Percentiles rank a stretch among this genome's conserved stretches.
phyloP scores from a whole-genome alignment of 1,140 invertebrate species.

The Drosophila obscura region DNA sequence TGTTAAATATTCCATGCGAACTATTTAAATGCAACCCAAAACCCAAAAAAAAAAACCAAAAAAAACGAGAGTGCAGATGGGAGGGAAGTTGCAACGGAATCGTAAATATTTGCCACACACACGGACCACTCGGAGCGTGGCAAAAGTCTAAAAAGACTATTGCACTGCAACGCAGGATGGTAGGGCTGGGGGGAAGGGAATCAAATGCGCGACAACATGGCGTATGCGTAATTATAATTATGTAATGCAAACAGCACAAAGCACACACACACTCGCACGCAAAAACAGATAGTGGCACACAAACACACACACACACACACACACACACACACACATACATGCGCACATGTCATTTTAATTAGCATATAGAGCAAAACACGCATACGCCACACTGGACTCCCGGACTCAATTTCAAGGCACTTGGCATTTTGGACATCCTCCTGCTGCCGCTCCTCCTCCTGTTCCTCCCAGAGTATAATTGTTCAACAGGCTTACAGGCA shows the following conservation, averaged over 20 bases:
- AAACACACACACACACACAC: conserved; percentile 13
- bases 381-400: conserved; percentile 70
- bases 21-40: conserved; percentile 42
- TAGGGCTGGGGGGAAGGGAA: conserved; percentile 19
- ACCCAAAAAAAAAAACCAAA: background rate
- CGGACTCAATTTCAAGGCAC: conserved; percentile 78
- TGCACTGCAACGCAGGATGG: background rate
- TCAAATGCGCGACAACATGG: conserved; percentile 69
- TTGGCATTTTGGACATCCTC: conserved; percentile 75
- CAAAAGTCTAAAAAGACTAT: conserved; percentile 6
- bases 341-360: conserved; percentile 69
- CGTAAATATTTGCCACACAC: conserved; percentile 58
- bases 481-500: conserved; percentile 74
- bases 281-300: conserved; percentile 24
- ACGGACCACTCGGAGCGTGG: conserved; percentile 2
- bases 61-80: conserved; percentile 5
- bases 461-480: conserved; percentile 58
- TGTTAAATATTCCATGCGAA: conserved; percentile 54
- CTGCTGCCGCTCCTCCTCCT: too few relatives aligned
- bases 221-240: conserved; percentile 81
- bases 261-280: conserved; percentile 11
- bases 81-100: conserved; percentile 19
- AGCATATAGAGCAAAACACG: conserved; percentile 75
- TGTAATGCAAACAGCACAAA: conserved; percentile 74
- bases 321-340: conserved; percentile 8